These are phyloP conservation scores for Zenarchopterus dispar DNA, from an alignment of 2,797 vertebrate species.

Conservation along the genomic window DNA sequence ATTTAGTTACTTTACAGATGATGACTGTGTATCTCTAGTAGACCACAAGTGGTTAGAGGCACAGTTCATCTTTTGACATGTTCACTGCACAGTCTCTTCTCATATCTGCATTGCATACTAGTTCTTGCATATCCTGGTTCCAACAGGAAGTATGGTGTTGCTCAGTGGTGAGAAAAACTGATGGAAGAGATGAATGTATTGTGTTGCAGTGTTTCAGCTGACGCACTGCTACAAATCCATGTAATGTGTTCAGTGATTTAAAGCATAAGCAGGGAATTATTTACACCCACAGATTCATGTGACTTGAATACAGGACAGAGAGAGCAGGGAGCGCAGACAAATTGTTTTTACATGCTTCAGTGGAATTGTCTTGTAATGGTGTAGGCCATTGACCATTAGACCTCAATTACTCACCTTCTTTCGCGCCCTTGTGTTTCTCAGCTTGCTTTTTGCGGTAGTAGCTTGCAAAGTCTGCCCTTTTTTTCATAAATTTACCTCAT, in stretches of 20 bases:
- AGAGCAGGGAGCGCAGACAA: slow-evolving; percentile 30
- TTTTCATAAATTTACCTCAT: slow-evolving; percentile 4
- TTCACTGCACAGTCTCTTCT: slow-evolving; percentile 27
- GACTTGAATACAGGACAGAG: slow-evolving; percentile 20
- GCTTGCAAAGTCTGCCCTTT: slow-evolving; percentile 7
- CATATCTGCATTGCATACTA: slow-evolving; percentile 44
- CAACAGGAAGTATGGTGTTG: slow-evolving; percentile 23
- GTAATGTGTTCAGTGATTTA: slow-evolving; percentile 17
- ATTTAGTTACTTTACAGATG: too few species aligned
- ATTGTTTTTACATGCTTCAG: slow-evolving; percentile 33
- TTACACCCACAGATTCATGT: slow-evolving; percentile 15
- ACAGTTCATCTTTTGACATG: too few species aligned
- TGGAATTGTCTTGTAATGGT: slow-evolving; percentile 51
- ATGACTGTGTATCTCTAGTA: too few species aligned
- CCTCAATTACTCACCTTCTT: slow-evolving; percentile 27
- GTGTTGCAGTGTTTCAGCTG: slow-evolving; percentile 2
- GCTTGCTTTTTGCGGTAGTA: slow-evolving; percentile 10
- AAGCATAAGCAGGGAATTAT: slow-evolving; percentile 15
- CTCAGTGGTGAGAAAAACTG: slow-evolving; percentile 15
- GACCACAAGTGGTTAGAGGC: too few species aligned
- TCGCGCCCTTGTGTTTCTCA: slow-evolving; percentile 11
- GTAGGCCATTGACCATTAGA: slow-evolving; percentile 34
- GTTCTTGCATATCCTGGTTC: slow-evolving; percentile 16
- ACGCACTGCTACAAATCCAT: slow-evolving; percentile 2
- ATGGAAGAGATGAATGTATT: slow-evolving; percentile 19